phyloP scores from a whole-genome alignment of 2,888 invertebrate species.

The Scaeva pyrastri region DNA sequence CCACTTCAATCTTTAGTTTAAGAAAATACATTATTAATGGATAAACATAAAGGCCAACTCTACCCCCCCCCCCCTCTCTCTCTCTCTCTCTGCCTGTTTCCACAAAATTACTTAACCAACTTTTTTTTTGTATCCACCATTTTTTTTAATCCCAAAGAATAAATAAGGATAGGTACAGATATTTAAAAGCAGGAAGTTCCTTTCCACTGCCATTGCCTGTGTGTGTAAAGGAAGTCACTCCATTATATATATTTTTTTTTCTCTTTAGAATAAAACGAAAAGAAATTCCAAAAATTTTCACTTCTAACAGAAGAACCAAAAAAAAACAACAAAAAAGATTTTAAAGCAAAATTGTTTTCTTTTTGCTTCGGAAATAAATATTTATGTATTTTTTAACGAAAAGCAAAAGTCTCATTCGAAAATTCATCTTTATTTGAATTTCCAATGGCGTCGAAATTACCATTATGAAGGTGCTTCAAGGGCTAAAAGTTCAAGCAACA shows the following conservation, averaged over 20 bases:
- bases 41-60: not conserved
- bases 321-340: too few species aligned
- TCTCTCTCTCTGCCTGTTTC: not conserved
- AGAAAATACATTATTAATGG: slow-evolving; percentile 3
- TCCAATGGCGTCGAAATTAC: slow-evolving; percentile 1
- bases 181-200: slow-evolving; percentile 9
- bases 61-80: too few species aligned
- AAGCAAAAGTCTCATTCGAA: not conserved
- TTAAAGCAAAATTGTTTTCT: not conserved
- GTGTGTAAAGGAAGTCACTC: not conserved
- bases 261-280: not conserved
- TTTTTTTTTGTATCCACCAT: not conserved
- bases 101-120: not conserved
- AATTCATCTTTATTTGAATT: slow-evolving; percentile 7
- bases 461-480: not conserved
- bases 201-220: not conserved
- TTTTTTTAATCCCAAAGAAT: too few species aligned
- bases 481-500: slow-evolving; percentile 7
- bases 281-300: not conserved
- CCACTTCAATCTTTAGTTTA: not conserved
- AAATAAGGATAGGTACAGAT: too few species aligned
- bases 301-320: not conserved
- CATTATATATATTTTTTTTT: not conserved
- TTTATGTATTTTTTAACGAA: not conserved
- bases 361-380: not conserved